Evolutionary conservation across 2,888 invertebrate genomes (phyloP).

Genomic region (Meiosimyza platycephala): DNA sequence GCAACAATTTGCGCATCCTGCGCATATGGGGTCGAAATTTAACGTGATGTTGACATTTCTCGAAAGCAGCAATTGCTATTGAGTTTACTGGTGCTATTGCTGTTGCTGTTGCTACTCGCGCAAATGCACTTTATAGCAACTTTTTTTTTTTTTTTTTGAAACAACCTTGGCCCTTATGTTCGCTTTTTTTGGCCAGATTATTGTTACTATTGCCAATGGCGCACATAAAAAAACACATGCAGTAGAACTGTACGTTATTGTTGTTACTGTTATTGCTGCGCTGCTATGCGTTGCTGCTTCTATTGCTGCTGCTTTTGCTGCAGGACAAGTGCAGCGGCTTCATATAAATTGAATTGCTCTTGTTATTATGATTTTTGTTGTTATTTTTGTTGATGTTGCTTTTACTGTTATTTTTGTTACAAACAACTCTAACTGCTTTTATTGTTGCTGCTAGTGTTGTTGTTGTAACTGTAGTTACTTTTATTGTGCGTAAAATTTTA

Average conservation of each 20-base stretch:
- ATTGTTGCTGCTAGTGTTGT: background rate
- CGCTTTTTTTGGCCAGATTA: too few species aligned
- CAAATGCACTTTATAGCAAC: background rate
- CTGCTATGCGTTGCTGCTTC: too few species aligned
- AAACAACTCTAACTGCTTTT: constrained; percentile 16
- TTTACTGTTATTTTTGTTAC: constrained; percentile 38
- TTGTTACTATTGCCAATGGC: too few species aligned
- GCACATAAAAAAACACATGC: too few species aligned
- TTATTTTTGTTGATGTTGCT: constrained; percentile 17
- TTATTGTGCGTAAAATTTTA: too few species aligned
- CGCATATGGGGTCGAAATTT: background rate
- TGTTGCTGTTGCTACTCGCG: constrained; percentile 1
- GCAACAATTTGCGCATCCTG: constrained; percentile 9
- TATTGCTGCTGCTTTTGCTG: background rate
- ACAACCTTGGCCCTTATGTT: background rate
- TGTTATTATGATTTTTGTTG: constrained; percentile 6
- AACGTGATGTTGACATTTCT: background rate
- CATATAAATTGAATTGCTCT: background rate
- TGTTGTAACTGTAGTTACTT: background rate
- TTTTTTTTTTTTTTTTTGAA: background rate
- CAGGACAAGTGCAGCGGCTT: background rate
- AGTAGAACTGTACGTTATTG: background rate
- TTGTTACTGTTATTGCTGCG: background rate
- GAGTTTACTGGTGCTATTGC: background rate
- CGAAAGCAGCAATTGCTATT: constrained; percentile 1